Percentiles rank a stretch among this genome's conserved stretches.
phyloP scores from a whole-genome alignment of 2,113 vertebrate species.

The Tragelaphus strepsiceros region DNA sequence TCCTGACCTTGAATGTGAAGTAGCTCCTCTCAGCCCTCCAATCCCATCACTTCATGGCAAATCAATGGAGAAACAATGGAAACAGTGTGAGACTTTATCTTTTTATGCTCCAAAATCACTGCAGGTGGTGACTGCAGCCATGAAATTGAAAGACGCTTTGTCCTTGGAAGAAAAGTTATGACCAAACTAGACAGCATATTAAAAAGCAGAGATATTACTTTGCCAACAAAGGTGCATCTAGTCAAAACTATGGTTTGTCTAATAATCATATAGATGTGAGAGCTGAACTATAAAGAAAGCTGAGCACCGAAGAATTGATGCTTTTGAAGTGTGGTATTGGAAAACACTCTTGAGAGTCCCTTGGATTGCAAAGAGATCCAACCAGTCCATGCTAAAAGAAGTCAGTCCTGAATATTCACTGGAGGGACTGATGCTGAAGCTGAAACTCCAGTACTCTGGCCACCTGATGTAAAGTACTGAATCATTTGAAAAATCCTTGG shows the following conservation, averaged over 20 bases:
- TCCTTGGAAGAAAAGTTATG: too few relatives aligned
- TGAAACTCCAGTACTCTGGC: neutral
- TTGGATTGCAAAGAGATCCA: neutral
- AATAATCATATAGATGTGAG: neutral
- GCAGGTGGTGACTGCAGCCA: too few relatives aligned
- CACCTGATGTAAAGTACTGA: neutral
- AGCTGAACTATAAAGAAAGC: neutral
- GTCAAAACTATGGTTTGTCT: neutral
- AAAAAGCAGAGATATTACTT: neutral
- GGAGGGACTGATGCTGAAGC: neutral
- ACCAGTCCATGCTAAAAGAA: neutral
- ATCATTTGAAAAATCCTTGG: neutral
- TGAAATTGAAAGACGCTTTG: too few relatives aligned
- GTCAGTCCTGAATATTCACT: neutral
- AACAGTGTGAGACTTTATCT: too few relatives aligned
- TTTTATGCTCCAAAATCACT: too few relatives aligned
- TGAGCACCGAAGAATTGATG: too few relatives aligned
- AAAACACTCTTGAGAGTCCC: neutral
- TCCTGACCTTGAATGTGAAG: too few relatives aligned
- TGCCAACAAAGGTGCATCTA: neutral
- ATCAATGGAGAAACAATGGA: too few relatives aligned
- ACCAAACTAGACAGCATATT: too few relatives aligned
- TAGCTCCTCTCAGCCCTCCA: too few relatives aligned
- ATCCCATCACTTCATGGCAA: too few relatives aligned
- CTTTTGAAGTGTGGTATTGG: neutral